These are phyloP conservation scores for Bugula neritina DNA, from an alignment of 2,888 invertebrate species.

Conservation along the genomic window DNA sequence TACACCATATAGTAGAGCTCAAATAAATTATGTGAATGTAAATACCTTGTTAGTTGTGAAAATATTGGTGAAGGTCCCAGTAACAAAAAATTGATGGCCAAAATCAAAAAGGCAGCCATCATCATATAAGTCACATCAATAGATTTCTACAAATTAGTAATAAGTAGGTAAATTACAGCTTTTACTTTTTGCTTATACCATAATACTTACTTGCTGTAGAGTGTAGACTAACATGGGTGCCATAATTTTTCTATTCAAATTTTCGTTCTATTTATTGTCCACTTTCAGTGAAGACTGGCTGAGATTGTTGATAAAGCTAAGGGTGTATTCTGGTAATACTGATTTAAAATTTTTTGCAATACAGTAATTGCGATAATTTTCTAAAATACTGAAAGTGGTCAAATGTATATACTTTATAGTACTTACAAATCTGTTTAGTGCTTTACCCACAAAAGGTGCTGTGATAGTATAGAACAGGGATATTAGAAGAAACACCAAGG, in stretches of 20 bases:
- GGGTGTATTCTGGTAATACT: no score
- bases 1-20: no score
- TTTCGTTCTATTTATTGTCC: no score
- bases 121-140: neutral
- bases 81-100: neutral
- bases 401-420: no score
- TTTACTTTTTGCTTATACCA: neutral
- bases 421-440: neutral
- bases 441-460: slow-evolving; percentile 10
- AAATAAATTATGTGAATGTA: no score
- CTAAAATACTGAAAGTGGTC: no score
- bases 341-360: no score
- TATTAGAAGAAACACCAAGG: neutral
- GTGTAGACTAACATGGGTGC: neutral
- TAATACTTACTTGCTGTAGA: neutral
- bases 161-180: neutral
- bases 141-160: neutral
- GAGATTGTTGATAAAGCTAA: no score
- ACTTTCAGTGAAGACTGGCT: no score
- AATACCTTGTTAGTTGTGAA: no score
- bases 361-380: no score
- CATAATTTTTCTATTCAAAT: neutral
- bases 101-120: neutral
- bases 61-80: slow-evolving; percentile 11
- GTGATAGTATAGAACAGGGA: neutral